These are phyloP conservation scores for Mus caroli DNA, from an alignment of 2,797 vertebrate genomes.

Conservation along the genomic window DNA sequence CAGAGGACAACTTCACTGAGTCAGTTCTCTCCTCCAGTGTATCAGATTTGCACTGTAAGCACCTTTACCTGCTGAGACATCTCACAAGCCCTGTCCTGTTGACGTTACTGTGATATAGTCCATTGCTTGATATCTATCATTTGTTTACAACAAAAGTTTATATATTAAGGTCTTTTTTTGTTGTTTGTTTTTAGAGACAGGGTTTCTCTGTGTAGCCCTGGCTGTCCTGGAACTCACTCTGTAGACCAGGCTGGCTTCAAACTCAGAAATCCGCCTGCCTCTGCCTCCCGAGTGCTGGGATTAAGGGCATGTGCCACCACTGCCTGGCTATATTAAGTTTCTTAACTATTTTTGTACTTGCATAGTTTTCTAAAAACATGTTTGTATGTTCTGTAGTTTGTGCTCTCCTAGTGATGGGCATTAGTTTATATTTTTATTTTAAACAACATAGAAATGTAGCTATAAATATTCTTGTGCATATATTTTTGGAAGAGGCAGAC, in stretches of 20 bases:
- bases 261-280: no score
- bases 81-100: neutral
- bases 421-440: neutral
- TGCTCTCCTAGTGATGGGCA: neutral
- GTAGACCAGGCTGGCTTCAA: no score
- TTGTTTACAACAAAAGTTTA: conserved; percentile 4
- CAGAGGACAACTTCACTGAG: neutral
- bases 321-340: neutral
- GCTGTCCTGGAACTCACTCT: no score
- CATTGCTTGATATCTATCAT: neutral
- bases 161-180: neutral
- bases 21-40: neutral
- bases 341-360: conserved; percentile 24
- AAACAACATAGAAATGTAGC: neutral
- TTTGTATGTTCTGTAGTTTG: conserved; percentile 41
- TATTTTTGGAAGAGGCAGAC: neutral
- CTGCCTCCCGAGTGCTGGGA: no score
- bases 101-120: neutral
- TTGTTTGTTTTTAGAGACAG: no score
- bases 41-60: neutral
- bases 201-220: no score
- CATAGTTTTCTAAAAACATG: conserved; percentile 20
- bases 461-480: neutral
- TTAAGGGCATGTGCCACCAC: no score
- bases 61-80: neutral